These are phyloP conservation scores for Pristionchus fissidentatus DNA, from an alignment of 2,888 invertebrate species.

Conservation along the genomic window DNA sequence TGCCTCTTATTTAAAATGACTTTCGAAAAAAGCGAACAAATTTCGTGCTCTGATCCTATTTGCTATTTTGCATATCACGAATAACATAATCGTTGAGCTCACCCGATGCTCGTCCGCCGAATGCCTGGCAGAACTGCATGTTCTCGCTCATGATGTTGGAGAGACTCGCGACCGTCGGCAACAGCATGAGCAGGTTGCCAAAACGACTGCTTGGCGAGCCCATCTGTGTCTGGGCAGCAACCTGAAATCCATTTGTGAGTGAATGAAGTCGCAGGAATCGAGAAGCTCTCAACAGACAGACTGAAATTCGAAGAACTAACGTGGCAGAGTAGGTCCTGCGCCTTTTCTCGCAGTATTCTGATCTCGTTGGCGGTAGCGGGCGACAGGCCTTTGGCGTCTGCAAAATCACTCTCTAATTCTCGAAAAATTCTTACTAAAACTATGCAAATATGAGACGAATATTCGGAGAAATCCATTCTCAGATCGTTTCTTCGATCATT, in stretches of 20 bases:
- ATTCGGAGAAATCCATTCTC: neutral
- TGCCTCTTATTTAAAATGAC: no score
- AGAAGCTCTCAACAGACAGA: no score
- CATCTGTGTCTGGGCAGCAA: conserved; percentile 73
- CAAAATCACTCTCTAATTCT: conserved; percentile 28
- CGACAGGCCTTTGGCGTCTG: conserved; percentile 73
- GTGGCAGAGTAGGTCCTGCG: conserved; percentile 75
- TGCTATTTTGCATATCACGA: neutral
- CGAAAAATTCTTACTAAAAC: neutral
- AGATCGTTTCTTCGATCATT: neutral
- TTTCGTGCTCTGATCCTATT: no score
- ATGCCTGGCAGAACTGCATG: conserved; percentile 74
- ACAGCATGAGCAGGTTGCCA: conserved; percentile 71
- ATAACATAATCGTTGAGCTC: neutral
- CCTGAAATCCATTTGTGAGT: neutral
- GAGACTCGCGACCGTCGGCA: conserved; percentile 74
- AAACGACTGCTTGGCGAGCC: conserved; percentile 72
- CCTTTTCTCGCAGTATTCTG: conserved; percentile 70
- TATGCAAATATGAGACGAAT: neutral
- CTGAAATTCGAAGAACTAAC: neutral
- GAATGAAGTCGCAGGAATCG: no score
- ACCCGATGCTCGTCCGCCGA: conserved; percentile 62
- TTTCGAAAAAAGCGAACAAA: no score
- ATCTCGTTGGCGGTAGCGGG: conserved; percentile 67
- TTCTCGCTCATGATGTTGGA: conserved; percentile 75